Evolutionary conservation across 2,888 invertebrate genomes (phyloP), one percentile per base, ranked within the genome.

Genomic region (Steinernema carpocapsae): DNA sequence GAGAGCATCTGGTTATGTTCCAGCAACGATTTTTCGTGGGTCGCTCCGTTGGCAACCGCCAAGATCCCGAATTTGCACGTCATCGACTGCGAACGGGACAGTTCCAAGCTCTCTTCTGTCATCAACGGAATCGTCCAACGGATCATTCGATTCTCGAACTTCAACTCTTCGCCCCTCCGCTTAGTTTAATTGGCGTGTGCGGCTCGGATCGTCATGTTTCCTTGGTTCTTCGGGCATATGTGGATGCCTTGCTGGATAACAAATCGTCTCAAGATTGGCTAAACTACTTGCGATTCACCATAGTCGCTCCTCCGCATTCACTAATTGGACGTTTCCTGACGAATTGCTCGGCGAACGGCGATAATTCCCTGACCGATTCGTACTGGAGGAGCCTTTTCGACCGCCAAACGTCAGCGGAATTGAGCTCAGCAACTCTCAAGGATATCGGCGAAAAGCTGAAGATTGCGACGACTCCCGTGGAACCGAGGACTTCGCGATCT

Each of bases 111-210:
- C 7, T 52, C 76, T 2, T 78, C 82, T 26, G 79, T 77, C 26
- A 52, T 86, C 37, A 78, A 77, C 42, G 83, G 80, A 24, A 78
- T 86, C 4, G 80, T 86, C 19, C 78, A 79, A 19, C 76, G 80
- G 56, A 86, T 86, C 70, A 86, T 87, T 70, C 83, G 82, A 72
- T 86, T 85, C 74, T 87, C 88, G 76, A 86, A 87, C 72, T 78
- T 83, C 19, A 88, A 87, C 74, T 85, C 86, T 1, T 76, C 76
- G 7, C 76, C 84, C 87, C 87, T 0, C 79, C 82, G 2, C 71
- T 82, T 19, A 81, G 82, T 1, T 73, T 78, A 48, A 76, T 87
- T 64, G 85, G 86, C 48, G 76, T 87, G 17, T 74, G 85, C 37
- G 87, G 87, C 19, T 79, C 79, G 7, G 87, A 87, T 76, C 77